Base-by-base conservation (phyloP, 2,888 invertebrate species). In the Arrhopalites spinosus region DNA sequence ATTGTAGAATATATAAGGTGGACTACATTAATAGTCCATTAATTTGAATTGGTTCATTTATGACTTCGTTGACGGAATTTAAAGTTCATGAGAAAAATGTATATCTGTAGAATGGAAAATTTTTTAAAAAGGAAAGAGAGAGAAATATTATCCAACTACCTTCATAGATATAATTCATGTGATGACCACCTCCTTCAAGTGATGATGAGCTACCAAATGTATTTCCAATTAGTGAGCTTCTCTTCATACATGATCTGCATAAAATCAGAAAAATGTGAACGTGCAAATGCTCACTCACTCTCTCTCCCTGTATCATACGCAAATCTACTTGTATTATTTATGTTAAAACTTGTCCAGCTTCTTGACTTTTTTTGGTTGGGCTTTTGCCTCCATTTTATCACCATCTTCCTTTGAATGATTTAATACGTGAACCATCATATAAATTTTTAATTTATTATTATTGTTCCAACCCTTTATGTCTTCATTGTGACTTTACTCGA, bases 371-470 rank as follows among this genome's bases (percentile, higher is more conserved):
- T 63, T n/a, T n/a, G n/a, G n/a, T n/a, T n/a, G n/a, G n/a, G 7
- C 30, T 17, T 29, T 17, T 15, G 13, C 29, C 3, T 29, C 3
- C 8, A 50, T 50, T 50, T 50, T 15, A 59, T 27, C 13, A 20
- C 27, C n/a, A 20, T 29, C 17, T 43, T 30, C 64, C 25, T 27
- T 20, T 3, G 53, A 27, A 47, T 68, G 68, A 68, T 68, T 68
- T 69, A 69, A 53, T 56, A 69, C 30, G 2, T 13, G 20, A 56
- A n/a, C 56, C 25, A 15, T 53, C 69, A 53, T 30, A 53, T 69
- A 69, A 69, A 69, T 69, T 69, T 56, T 56, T n/a, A 30, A 59
- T 69, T 53, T 69, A 69, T 69, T 69, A 53, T 56, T 56, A 56
- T 56, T n/a, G 27, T 56, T 30, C 13, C 56, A 30, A n/a, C 13